phyloP scores from a whole-genome alignment of 2,888 invertebrate species.

The Pollenia labialis region DNA sequence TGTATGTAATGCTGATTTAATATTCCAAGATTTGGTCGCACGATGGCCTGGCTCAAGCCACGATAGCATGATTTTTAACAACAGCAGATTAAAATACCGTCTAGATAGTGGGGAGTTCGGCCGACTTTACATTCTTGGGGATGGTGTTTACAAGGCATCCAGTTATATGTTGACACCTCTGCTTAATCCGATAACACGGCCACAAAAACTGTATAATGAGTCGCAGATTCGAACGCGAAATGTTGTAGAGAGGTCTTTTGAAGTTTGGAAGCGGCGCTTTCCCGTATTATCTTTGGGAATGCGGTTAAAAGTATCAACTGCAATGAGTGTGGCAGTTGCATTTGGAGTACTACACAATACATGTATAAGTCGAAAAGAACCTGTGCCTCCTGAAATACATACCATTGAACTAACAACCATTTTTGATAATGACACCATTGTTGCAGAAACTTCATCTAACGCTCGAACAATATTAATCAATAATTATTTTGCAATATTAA shows the following conservation, averaged over 20 bases:
- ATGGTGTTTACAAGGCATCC: constrained; percentile 2
- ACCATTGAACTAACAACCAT: not conserved
- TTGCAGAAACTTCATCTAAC: constrained; percentile 13
- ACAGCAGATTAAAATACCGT: constrained; percentile 29
- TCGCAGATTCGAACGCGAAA: too few relatives aligned
- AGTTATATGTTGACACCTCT: too few relatives aligned
- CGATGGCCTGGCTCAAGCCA: constrained; percentile 36
- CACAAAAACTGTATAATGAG: too few relatives aligned
- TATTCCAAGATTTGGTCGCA: constrained; percentile 58
- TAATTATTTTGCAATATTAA: constrained; percentile 1
- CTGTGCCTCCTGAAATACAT: constrained; percentile 4
- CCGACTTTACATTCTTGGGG: constrained; percentile 17
- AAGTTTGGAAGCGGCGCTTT: constrained; percentile 15
- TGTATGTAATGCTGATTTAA: constrained; percentile 73
- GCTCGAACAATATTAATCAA: not conserved
- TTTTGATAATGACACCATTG: constrained; percentile 1
- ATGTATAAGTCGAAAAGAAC: constrained; percentile 6
- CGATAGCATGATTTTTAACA: constrained; percentile 29
- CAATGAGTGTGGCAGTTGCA: constrained; percentile 23
- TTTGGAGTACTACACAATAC: not conserved
- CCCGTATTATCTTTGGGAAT: constrained; percentile 16
- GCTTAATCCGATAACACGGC: too few relatives aligned
- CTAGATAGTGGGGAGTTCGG: constrained; percentile 1
- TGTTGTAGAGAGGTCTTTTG: not conserved
- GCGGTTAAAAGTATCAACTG: constrained; percentile 8